Conservation (phyloP, 2,888 invertebrate species). For the Limnephilus lunatus region DNA sequence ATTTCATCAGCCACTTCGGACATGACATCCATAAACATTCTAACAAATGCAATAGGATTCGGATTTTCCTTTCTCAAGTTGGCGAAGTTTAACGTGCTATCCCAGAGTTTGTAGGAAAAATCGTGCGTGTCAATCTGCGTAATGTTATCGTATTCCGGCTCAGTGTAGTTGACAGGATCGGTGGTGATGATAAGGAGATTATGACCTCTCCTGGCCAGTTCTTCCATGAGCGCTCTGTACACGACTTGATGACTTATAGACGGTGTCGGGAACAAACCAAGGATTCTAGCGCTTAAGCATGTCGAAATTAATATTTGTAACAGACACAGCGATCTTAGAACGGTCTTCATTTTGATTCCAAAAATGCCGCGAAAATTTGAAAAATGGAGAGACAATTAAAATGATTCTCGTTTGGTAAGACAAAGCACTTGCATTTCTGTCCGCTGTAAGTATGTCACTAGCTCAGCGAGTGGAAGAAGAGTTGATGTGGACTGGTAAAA, state of each 20-base stretch:
- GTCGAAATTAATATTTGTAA: neutral
- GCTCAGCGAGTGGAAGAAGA: neutral
- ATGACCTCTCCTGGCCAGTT: slow-evolving; percentile 73
- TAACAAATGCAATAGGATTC: slow-evolving; percentile 51
- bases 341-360: neutral
- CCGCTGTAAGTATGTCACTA: neutral
- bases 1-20: slow-evolving; percentile 68
- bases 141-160: slow-evolving; percentile 68
- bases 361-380: neutral
- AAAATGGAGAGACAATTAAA: neutral
- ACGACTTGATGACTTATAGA: slow-evolving; percentile 75
- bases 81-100: slow-evolving; percentile 67
- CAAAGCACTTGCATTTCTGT: neutral
- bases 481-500: neutral
- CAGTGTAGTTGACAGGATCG: slow-evolving; percentile 71
- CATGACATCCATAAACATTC: slow-evolving; percentile 38
- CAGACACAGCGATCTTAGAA: neutral
- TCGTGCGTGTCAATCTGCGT: slow-evolving; percentile 70
- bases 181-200: slow-evolving; percentile 73
- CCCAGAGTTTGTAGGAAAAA: slow-evolving; percentile 70
- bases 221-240: slow-evolving; percentile 72
- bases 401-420: neutral
- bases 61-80: slow-evolving; percentile 55
- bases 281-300: slow-evolving; percentile 69
- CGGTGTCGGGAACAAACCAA: slow-evolving; percentile 72